Base-by-base conservation (phyloP, 2,888 invertebrate species). In the Xestia c-nigrum region DNA sequence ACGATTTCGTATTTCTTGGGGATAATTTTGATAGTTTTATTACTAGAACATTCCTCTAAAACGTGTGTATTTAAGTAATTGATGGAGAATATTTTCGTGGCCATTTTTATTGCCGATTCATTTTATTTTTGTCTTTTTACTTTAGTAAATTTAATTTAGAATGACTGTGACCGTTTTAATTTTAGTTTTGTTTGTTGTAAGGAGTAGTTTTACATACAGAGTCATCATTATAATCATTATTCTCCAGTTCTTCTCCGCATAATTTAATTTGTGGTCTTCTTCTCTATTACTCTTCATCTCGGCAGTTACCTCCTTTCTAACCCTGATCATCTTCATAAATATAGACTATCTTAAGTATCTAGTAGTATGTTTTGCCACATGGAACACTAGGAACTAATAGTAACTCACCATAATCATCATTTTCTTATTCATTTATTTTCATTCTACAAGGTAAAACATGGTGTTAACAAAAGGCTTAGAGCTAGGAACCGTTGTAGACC, bases 11-110 rank as follows among this genome's bases (percentile, higher is more conserved):
- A 72, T 82, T 74, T 73, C 69, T 67, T 66, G 67, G 24, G 64
- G 74, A 75, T 84, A 61, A 83, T 81, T 82, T 85, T 85, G 67
- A 81, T 83, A 76, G 78, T 86, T 87, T 87, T 86, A 87, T 86
- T 83, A 76, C 87, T 63, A n/a, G 19, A 76, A 76, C 69, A 88
- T 88, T 86, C 77, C 76, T 81, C 67, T 65, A 55, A 68, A 83
- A 73, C 59, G 64, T 31, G 57, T 75, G 61, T 70, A 64, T 74
- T 72, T 70, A 65, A 78, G 69, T 81, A 78, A 83, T 85, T 83
- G 78, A 85, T 70, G 83, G 31, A 16, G 55, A 46, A 47, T 74
- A 72, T 82, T 74, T 78, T n/a, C 24, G 73, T 59, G 24, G 21
- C 65, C 38, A 47, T 81, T 81, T 68, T 72, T 78, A 78, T 72